Conservation (phyloP, 2,888 invertebrate species). For the Oligia latruncula region DNA sequence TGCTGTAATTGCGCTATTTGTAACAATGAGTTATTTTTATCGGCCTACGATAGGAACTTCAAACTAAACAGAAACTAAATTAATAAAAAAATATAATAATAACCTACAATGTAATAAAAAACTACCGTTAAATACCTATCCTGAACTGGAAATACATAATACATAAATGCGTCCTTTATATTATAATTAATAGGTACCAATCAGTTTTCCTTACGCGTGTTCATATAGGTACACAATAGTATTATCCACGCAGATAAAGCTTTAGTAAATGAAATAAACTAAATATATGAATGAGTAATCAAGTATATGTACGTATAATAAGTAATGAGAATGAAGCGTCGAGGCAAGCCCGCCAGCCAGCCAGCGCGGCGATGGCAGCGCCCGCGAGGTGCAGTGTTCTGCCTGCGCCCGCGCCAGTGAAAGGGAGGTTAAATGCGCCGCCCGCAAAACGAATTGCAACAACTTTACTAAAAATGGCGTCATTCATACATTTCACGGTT, state of each 20-base stretch:
- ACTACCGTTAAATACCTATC: constrained; percentile 1
- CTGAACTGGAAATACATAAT: constrained; percentile 9
- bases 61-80: constrained; percentile 25
- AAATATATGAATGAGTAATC: constrained; percentile 16
- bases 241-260: background rate
- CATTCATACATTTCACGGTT: constrained; percentile 86
- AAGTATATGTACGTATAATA: background rate
- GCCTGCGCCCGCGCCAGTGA: constrained; percentile 77
- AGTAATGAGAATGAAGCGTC: constrained; percentile 33
- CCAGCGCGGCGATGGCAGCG: constrained; percentile 77
- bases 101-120: background rate
- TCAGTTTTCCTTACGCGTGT: constrained; percentile 1
- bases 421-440: constrained; percentile 87
- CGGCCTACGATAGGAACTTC: constrained; percentile 9
- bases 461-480: constrained; percentile 89
- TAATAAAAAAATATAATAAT: no score
- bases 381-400: constrained; percentile 54
- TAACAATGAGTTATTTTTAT: constrained; percentile 29
- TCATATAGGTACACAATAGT: background rate
- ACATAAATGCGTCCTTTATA: background rate
- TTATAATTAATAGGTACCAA: background rate
- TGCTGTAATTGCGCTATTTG: constrained; percentile 62
- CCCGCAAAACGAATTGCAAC: constrained; percentile 85
- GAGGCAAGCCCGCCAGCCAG: constrained; percentile 70
- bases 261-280: constrained; percentile 8